Percentiles rank a stretch among this genome's conserved stretches.
Conservation (phyloP, 2,113 vertebrate species). For the Mus spicilegus region DNA sequence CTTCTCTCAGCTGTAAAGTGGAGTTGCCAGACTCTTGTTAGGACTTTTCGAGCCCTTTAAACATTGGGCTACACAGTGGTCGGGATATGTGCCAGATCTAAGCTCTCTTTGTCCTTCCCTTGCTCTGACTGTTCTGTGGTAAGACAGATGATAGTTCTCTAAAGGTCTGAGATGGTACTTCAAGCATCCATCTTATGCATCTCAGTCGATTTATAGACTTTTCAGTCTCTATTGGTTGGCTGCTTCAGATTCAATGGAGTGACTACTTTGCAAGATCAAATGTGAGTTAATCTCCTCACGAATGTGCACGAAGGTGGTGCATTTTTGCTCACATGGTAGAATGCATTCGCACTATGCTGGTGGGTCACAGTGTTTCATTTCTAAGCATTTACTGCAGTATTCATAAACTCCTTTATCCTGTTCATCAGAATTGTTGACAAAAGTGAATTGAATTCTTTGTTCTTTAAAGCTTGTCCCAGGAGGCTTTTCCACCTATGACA, state of each 20-base stretch:
- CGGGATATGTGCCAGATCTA: background rate
- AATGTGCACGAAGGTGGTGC: background rate
- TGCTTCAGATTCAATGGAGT: slow-evolving; percentile 4
- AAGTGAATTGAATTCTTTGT: slow-evolving; percentile 3
- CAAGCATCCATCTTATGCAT: background rate
- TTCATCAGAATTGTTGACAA: slow-evolving; percentile 24
- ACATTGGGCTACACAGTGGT: background rate
- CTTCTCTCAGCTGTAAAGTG: slow-evolving; percentile 3
- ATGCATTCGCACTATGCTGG: background rate
- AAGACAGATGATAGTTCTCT: background rate
- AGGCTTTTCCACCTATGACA: background rate
- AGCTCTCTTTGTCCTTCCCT: background rate
- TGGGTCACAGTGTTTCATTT: background rate
- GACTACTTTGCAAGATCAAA: background rate
- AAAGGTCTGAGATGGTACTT: background rate
- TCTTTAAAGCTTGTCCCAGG: slow-evolving; percentile 38
- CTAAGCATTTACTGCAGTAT: background rate
- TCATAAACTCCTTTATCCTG: background rate
- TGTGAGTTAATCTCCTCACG: background rate
- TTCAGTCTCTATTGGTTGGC: slow-evolving; percentile 21
- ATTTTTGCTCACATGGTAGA: background rate
- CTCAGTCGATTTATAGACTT: slow-evolving; percentile 5
- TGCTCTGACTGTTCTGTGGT: background rate
- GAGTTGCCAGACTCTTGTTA: background rate
- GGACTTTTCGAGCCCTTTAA: background rate